Base-by-base conservation (phyloP, 1,140 invertebrate genomes). In the Drusus annulatus region DNA sequence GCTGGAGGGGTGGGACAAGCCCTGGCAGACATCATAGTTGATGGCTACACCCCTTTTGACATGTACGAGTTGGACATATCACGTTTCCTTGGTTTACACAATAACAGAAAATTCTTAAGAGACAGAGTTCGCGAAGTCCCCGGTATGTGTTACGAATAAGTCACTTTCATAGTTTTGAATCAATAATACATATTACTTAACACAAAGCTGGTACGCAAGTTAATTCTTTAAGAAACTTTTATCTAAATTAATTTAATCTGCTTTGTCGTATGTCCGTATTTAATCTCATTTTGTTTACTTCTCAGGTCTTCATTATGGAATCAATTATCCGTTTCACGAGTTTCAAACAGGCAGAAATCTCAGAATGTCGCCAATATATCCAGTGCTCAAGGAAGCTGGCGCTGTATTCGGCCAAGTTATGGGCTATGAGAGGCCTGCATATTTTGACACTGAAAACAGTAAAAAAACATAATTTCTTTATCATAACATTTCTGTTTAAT, bases 381-480 rank as follows among this genome's bases (percentile, higher is more conserved):
- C 98, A 1, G 94, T 96, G 80, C 88, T 99, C 1, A 92, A 95
- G 86, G 94, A 96, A 86, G 95, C 95, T 50, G 98, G 98, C 0
- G 98, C 97, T n/a, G 94, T 98, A 13, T 99, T 99, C 90, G 97
- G 97, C 8, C 98, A 99, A 88, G 97, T 97, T 28, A 99, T 99
- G 97, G 98, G 98, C 1, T 99, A 99, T 87, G 98, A 99, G 88
- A 90, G 98, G 83, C 96, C 98, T 0, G 93, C 96, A 51, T 99
- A 96, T 93, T 99, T 99, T 89, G 93, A 96, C 79, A 85, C 91
- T 69, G 88, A 89, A 65, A 84, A 90, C 58, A 92, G 93, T 93
- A 86, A 86, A 86, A 13, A 13, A 45, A n/a, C n/a, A 45, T 45
- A 45, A 45, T 45, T 8, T 1, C 1, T 45, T 45, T 45, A 13